Percentiles rank a stretch among this genome's conserved stretches.
These are phyloP conservation scores for Peribatodes rhomboidaria DNA, from an alignment of 2,888 invertebrate genomes.

Conservation along the genomic window DNA sequence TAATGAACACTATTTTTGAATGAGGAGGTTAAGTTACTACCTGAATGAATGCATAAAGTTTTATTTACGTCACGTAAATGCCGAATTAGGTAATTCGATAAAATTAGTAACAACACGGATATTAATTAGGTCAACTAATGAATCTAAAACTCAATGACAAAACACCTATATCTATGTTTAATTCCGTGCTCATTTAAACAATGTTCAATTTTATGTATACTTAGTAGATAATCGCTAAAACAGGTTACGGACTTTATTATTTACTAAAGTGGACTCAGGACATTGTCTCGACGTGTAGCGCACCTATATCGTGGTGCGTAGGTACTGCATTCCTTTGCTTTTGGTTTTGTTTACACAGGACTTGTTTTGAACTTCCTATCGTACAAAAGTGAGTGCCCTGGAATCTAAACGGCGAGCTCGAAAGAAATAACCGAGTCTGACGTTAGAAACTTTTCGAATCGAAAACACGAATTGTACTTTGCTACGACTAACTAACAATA, in stretches of 20 bases:
- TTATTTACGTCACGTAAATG: neutral
- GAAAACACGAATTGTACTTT: slow-evolving; percentile 31
- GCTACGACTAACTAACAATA: slow-evolving; percentile 44
- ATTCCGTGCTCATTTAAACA: slow-evolving; percentile 42
- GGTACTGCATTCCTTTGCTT: slow-evolving; percentile 48
- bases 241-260: slow-evolving; percentile 38
- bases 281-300: slow-evolving; percentile 7
- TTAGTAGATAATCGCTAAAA: slow-evolving; percentile 29
- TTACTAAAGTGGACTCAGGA: slow-evolving; percentile 14
- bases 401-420: neutral
- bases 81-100: slow-evolving; percentile 7
- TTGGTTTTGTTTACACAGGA: slow-evolving; percentile 46
- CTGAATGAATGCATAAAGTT: too few relatives aligned
- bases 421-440: slow-evolving; percentile 1
- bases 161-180: slow-evolving; percentile 33
- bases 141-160: slow-evolving; percentile 43
- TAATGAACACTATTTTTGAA: neutral
- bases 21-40: too few relatives aligned
- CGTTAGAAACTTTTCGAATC: slow-evolving; percentile 16
- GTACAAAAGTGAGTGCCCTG: neutral
- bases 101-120: slow-evolving; percentile 40
- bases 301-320: slow-evolving; percentile 7
- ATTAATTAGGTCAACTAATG: slow-evolving; percentile 33
- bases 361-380: slow-evolving; percentile 24
- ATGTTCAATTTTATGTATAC: slow-evolving; percentile 24